These are phyloP conservation scores for Tipula unca DNA, from an alignment of 2,888 invertebrate genomes.

Conservation along the genomic window DNA sequence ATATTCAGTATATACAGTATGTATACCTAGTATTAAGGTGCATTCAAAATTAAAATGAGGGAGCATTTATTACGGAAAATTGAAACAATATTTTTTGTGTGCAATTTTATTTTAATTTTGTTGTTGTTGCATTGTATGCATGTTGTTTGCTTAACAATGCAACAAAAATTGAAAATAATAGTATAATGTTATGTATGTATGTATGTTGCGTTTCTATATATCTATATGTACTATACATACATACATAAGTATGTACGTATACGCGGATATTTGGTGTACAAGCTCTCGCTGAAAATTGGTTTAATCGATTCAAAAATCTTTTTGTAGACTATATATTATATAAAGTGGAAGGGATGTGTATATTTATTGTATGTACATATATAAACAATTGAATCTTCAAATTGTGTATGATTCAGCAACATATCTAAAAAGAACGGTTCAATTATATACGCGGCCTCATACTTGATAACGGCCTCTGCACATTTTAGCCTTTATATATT, in stretches of 20 bases:
- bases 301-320: not conserved
- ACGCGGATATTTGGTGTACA: not conserved
- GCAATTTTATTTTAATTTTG: not conserved
- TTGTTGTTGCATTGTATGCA: not conserved
- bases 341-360: not conserved
- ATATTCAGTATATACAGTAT: not conserved
- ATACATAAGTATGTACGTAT: not conserved
- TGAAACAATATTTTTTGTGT: conserved; percentile 14
- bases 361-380: no score
- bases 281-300: not conserved
- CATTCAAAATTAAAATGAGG: conserved; percentile 14
- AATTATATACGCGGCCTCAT: no score
- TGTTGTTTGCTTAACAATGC: conserved; percentile 14
- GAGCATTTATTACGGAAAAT: conserved; percentile 14
- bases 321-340: not conserved
- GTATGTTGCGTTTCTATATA: not conserved
- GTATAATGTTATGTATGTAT: not conserved
- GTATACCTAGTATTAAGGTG: not conserved
- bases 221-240: not conserved
- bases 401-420: no score
- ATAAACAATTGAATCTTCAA: no score
- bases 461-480: no score
- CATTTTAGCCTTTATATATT: no score
- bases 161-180: not conserved
- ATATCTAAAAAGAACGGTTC: no score